Percentiles rank a stretch among this genome's conserved stretches.
phyloP scores from a whole-genome alignment of 2,888 invertebrate genomes.

The Hyposoter didymator region DNA sequence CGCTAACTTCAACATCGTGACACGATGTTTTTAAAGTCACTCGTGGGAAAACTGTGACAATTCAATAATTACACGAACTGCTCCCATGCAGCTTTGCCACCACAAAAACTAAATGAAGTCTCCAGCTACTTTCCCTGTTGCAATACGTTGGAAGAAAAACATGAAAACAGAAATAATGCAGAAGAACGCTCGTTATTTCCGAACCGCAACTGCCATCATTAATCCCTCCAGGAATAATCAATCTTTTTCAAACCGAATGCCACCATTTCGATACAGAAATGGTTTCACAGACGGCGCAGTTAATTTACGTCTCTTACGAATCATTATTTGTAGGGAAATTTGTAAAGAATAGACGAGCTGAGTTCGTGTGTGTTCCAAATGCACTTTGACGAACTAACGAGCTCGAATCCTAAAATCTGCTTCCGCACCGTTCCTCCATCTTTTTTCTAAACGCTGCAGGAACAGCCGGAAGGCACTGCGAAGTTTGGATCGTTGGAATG shows the following conservation, averaged over 20 bases:
- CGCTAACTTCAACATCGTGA: background rate
- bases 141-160: constrained; percentile 29
- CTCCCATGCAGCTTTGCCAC: background rate
- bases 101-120: constrained; percentile 13
- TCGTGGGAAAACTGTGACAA: constrained; percentile 59
- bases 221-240: constrained; percentile 34
- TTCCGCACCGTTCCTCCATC: background rate
- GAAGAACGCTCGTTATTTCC: constrained; percentile 65
- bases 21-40: too few species aligned
- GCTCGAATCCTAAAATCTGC: background rate
- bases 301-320: constrained; percentile 6
- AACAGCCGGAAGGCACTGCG: too few species aligned
- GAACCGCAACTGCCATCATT: constrained; percentile 63
- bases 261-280: constrained; percentile 44
- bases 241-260: constrained; percentile 46
- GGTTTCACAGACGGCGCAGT: constrained; percentile 16
- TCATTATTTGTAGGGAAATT: background rate
- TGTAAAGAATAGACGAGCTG: background rate
- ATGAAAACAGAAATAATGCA: constrained; percentile 31
- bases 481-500: too few species aligned
- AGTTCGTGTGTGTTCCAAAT: background rate
- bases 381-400: background rate
- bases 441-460: background rate
- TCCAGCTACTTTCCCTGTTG: constrained; percentile 28
- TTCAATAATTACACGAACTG: background rate